Conservation (phyloP, 2,113 vertebrate species). For the Junco hyemalis region DNA sequence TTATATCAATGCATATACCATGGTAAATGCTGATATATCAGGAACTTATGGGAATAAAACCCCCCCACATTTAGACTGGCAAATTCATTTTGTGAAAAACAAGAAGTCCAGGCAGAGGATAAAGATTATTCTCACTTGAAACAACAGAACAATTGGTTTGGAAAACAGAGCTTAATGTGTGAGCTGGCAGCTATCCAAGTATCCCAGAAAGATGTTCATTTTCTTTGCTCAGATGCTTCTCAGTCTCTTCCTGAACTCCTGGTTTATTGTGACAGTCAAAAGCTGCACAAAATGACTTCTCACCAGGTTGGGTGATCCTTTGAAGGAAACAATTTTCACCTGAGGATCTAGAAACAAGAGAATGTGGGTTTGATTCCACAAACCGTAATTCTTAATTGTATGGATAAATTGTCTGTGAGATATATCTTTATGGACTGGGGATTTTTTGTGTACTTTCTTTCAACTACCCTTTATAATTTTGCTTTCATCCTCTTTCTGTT, state of each 20-base stretch:
- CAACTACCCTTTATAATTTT: neutral
- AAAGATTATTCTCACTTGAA: constrained; percentile 55
- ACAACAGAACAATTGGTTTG: constrained; percentile 56
- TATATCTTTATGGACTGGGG: neutral
- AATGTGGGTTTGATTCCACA: neutral
- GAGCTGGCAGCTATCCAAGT: constrained; percentile 52
- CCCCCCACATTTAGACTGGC: neutral
- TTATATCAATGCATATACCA: neutral
- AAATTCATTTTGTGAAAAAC: constrained; percentile 25
- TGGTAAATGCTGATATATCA: neutral
- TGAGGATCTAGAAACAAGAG: neutral
- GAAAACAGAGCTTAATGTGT: constrained; percentile 65
- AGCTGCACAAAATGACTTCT: constrained; percentile 25
- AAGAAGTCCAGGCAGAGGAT: constrained; percentile 19
- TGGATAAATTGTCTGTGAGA: neutral
- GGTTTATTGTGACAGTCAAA: neutral
- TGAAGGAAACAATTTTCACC: constrained; percentile 13
- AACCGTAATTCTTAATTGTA: neutral
- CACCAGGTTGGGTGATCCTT: neutral
- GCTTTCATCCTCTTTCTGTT: neutral
- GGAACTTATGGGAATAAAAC: neutral
- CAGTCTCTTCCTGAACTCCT: neutral
- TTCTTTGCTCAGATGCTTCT: constrained; percentile 37
- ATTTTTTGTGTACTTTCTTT: neutral
- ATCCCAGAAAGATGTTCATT: constrained; percentile 53